These are phyloP conservation scores for Hipparchia semele DNA, from an alignment of 2,888 invertebrate species.

Conservation along the genomic window DNA sequence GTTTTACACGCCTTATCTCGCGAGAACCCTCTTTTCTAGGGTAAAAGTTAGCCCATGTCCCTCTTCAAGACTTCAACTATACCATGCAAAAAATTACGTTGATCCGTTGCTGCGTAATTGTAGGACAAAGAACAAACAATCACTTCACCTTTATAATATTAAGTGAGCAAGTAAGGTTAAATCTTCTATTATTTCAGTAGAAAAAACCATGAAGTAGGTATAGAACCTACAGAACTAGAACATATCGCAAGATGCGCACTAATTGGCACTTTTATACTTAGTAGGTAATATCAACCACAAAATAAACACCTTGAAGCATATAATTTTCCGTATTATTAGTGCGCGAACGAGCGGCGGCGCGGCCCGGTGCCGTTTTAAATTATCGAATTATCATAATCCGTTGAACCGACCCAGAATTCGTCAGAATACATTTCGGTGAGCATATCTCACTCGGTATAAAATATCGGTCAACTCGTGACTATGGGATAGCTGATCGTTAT, in stretches of 20 bases:
- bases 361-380: conserved; percentile 32
- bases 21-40: no score
- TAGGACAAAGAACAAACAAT: no score
- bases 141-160: no score
- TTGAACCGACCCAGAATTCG: conserved; percentile 34
- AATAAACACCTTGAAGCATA: conserved; percentile 14
- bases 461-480: conserved; percentile 33
- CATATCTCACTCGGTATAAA: conserved; percentile 31
- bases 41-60: no score
- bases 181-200: no score
- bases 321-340: conserved; percentile 22
- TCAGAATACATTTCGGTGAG: conserved; percentile 20
- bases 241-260: conserved; percentile 12
- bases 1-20: no score
- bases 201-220: no score
- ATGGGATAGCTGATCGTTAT: background rate
- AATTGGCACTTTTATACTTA: conserved; percentile 3
- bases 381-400: conserved; percentile 41
- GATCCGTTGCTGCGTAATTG: no score
- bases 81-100: no score
- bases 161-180: no score
- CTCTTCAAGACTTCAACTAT: no score
- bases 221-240: background rate
- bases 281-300: conserved; percentile 10
- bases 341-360: conserved; percentile 16